Evolutionary conservation across 2,888 invertebrate genomes (phyloP).

Genomic region (Drosophila anceps): DNA sequence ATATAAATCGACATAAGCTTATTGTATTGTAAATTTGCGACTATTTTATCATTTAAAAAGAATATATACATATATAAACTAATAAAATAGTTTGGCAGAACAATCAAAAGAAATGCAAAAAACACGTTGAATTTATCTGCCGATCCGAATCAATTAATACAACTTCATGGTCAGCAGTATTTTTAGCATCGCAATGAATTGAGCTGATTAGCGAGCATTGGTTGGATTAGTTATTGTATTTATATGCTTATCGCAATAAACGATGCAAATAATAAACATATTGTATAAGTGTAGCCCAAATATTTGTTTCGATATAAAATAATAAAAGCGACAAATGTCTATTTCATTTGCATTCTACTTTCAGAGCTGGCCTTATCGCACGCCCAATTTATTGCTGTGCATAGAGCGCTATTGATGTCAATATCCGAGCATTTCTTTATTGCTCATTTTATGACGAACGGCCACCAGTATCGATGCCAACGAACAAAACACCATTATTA

Average conservation of each 20-base stretch:
- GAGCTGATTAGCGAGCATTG: slow-evolving; percentile 21
- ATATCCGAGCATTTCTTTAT: slow-evolving; percentile 29
- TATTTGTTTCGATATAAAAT: slow-evolving; percentile 1
- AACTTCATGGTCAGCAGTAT: neutral
- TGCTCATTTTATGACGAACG: slow-evolving; percentile 14
- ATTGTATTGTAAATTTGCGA: neutral
- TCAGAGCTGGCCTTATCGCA: slow-evolving; percentile 30
- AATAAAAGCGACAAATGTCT: neutral
- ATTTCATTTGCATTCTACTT: slow-evolving; percentile 32
- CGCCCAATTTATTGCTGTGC: slow-evolving; percentile 20
- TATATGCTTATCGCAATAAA: slow-evolving; percentile 33
- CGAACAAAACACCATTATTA: slow-evolving; percentile 9
- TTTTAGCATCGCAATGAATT: slow-evolving; percentile 1
- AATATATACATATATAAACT: neutral
- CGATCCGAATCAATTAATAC: neutral
- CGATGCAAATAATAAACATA: slow-evolving; percentile 4
- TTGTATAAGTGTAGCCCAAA: slow-evolving; percentile 9
- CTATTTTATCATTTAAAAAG: neutral
- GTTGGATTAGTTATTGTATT: neutral
- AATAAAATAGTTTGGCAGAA: neutral
- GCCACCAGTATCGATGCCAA: slow-evolving; percentile 15
- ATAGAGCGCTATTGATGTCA: slow-evolving; percentile 11
- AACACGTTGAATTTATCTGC: neutral
- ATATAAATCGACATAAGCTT: neutral
- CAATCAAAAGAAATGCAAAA: neutral